phyloP scores from a whole-genome alignment of 2,888 invertebrate species.

The Baccha elongata region DNA sequence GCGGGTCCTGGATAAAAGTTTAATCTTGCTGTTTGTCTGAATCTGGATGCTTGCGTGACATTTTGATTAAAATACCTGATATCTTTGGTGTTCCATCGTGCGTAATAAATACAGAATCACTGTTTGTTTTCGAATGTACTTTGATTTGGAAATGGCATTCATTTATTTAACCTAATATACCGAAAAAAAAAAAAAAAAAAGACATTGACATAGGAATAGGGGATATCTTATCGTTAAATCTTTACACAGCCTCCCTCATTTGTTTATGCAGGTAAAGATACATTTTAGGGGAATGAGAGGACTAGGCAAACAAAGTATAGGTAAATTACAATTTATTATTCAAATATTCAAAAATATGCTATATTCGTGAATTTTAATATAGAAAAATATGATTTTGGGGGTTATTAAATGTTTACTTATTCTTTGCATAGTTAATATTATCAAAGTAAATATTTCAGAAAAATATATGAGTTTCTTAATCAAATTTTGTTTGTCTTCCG shows the following conservation, averaged over 20 bases:
- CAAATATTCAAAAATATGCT: constrained; percentile 22
- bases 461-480: not conserved
- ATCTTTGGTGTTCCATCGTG: constrained; percentile 48
- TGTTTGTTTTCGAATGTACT: constrained; percentile 31
- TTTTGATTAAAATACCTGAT: constrained; percentile 65
- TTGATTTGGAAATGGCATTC: constrained; percentile 39
- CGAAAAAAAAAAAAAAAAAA: not conserved
- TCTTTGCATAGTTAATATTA: not conserved
- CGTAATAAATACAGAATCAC: constrained; percentile 53
- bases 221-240: constrained; percentile 1
- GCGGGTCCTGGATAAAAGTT: constrained; percentile 32
- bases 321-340: constrained; percentile 49
- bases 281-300: not conserved
- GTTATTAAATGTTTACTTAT: not conserved
- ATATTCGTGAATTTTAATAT: constrained; percentile 3
- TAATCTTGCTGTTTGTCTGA: constrained; percentile 50
- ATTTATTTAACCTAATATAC: constrained; percentile 4
- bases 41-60: constrained; percentile 57
- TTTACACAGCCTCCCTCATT: constrained; percentile 12
- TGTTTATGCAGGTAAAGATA: constrained; percentile 7
- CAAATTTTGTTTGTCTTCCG: too few relatives aligned
- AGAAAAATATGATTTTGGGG: not conserved
- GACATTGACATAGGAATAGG: not conserved
- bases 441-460: not conserved
- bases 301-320: constrained; percentile 14